Conservation (phyloP, 1,140 invertebrate genomes). For the Pachyrhynchus sulphureomaculatus region DNA sequence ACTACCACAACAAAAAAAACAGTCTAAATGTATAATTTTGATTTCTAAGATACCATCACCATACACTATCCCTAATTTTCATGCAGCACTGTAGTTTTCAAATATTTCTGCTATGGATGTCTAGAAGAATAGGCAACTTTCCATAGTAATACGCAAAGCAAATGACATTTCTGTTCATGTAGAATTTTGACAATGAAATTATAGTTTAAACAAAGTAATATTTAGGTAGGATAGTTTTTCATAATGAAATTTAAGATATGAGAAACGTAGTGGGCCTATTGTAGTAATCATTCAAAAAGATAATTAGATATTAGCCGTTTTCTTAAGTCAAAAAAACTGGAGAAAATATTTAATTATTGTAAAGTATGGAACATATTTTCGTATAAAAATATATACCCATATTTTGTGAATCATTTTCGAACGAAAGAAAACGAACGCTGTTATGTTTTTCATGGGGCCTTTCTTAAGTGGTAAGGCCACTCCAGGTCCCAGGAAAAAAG, state of each 20-base stretch:
- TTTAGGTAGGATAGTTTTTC: slow-evolving; percentile 15
- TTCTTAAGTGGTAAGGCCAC: too few relatives aligned
- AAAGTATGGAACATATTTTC: not conserved
- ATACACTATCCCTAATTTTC: too few relatives aligned
- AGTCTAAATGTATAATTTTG: too few relatives aligned
- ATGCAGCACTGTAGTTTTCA: too few relatives aligned
- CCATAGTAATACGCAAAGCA: not conserved
- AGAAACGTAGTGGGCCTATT: slow-evolving; percentile 17
- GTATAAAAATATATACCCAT: not conserved
- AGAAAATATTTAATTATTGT: not conserved
- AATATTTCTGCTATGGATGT: not conserved
- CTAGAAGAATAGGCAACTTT: not conserved
- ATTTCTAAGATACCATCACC: too few relatives aligned
- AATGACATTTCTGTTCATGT: slow-evolving; percentile 12
- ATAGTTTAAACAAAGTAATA: slow-evolving; percentile 11
- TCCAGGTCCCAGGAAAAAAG: too few relatives aligned
- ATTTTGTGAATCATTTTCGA: too few relatives aligned
- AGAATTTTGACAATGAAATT: slow-evolving; percentile 17
- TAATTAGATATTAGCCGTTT: slow-evolving; percentile 32
- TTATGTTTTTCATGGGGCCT: too few relatives aligned
- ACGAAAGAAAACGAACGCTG: too few relatives aligned
- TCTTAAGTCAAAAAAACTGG: slow-evolving; percentile 36
- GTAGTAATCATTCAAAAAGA: slow-evolving; percentile 37
- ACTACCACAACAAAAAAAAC: too few relatives aligned
- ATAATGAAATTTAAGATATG: slow-evolving; percentile 3